Evolutionary conservation across 1,140 invertebrate species (phyloP).

Genomic region (Pogonomyrmex californicus): DNA sequence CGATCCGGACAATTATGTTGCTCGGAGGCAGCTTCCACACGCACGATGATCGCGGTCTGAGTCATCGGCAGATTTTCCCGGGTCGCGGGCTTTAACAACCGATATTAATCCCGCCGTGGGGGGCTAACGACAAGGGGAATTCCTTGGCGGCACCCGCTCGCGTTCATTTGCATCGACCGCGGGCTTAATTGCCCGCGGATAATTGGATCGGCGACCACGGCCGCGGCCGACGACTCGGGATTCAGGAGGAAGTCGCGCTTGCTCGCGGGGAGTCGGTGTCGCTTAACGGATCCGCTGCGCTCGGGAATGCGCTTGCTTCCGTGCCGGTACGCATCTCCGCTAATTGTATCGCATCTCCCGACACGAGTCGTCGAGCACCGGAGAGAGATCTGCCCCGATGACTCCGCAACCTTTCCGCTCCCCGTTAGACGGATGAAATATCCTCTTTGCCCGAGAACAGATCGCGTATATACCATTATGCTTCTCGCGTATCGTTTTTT

Average conservation of each 20-base stretch:
- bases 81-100: slow-evolving; percentile 29
- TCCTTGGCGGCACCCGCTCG: slow-evolving; percentile 59
- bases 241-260: slow-evolving; percentile 30
- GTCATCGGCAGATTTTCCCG: slow-evolving; percentile 50
- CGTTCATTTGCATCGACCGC: slow-evolving; percentile 68
- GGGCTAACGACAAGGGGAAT: slow-evolving; percentile 73
- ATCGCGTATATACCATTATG: background rate
- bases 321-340: slow-evolving; percentile 61
- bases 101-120: slow-evolving; percentile 67
- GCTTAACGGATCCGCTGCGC: slow-evolving; percentile 67
- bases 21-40: slow-evolving; percentile 47
- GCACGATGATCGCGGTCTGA: slow-evolving; percentile 37
- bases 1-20: slow-evolving; percentile 50
- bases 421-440: slow-evolving; percentile 7
- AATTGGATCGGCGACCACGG: slow-evolving; percentile 74
- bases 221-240: slow-evolving; percentile 52
- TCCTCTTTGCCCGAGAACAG: slow-evolving; percentile 15
- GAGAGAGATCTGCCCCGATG: slow-evolving; percentile 46
- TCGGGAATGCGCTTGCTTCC: slow-evolving; percentile 62
- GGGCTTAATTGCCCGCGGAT: slow-evolving; percentile 77
- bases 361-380: slow-evolving; percentile 66
- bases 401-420: slow-evolving; percentile 35
- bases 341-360: slow-evolving; percentile 76
- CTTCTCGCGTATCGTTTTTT: background rate
- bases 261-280: slow-evolving; percentile 65